Percentiles rank a stretch among this genome's conserved stretches.
phyloP scores from a whole-genome alignment of 2,888 invertebrate genomes.

The Vesta saturnalis region DNA sequence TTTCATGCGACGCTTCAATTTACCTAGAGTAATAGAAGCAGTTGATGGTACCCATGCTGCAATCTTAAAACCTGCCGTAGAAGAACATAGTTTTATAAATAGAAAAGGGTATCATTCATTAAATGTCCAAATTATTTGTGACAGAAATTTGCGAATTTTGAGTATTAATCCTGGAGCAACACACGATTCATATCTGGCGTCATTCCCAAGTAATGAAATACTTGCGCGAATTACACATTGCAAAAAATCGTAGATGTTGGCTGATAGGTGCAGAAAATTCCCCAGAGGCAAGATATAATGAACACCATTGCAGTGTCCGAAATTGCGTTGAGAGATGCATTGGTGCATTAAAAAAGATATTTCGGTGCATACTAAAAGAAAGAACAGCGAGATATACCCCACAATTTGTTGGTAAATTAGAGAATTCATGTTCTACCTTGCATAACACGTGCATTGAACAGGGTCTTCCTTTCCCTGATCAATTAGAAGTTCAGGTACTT shows the following conservation, averaged over 20 bases:
- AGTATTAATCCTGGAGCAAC: not conserved
- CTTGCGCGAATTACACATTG: not conserved
- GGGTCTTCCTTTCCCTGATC: slow-evolving; percentile 8
- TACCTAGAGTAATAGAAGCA: not conserved
- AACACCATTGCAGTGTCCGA: no score
- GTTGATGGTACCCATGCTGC: not conserved
- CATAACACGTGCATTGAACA: slow-evolving; percentile 27
- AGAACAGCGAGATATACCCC: slow-evolving; percentile 23
- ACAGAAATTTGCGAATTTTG: not conserved
- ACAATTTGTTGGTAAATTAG: slow-evolving; percentile 7
- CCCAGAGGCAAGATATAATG: no score
- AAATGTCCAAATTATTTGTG: slow-evolving; percentile 12
- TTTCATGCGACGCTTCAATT: not conserved
- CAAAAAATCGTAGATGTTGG: not conserved
- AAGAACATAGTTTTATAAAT: slow-evolving; percentile 3
- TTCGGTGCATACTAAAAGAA: slow-evolving; percentile 27
- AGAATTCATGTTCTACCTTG: slow-evolving; percentile 28
- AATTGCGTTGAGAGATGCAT: no score
- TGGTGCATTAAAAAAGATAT: slow-evolving; percentile 29
- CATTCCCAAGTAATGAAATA: not conserved
- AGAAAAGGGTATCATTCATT: not conserved
- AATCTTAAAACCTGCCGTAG: not conserved
- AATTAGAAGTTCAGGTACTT: not conserved
- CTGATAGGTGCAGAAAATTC: no score
- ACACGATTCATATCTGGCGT: slow-evolving; percentile 12